Percentiles rank a stretch among this genome's conserved stretches.
Evolutionary conservation across 2,888 invertebrate species (phyloP).

Genomic region (Euphydryas editha): DNA sequence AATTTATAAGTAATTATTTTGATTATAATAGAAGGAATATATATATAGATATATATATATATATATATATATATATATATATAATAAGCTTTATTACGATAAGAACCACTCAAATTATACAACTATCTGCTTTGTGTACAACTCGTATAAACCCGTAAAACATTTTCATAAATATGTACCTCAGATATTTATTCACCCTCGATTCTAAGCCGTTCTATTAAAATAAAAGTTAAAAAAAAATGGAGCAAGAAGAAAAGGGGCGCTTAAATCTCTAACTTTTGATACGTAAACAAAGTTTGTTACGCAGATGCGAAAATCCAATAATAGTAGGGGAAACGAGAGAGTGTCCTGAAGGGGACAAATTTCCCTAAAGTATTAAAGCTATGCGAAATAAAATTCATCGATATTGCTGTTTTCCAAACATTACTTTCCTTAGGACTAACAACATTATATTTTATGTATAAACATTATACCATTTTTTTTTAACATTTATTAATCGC

Average conservation of each 20-base stretch:
- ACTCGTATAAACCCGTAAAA: too few relatives aligned
- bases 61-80: too few relatives aligned
- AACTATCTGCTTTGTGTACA: neutral
- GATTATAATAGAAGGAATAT: too few relatives aligned
- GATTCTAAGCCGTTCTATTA: neutral
- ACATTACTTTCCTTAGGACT: slow-evolving; percentile 48
- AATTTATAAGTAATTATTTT: too few relatives aligned
- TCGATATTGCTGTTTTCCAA: slow-evolving; percentile 68
- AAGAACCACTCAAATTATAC: neutral
- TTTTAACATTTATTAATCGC: slow-evolving; percentile 1
- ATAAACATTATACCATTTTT: slow-evolving; percentile 20
- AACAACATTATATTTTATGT: slow-evolving; percentile 42
- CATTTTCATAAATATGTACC: neutral
- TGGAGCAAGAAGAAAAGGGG: slow-evolving; percentile 26
- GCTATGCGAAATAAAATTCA: slow-evolving; percentile 77
- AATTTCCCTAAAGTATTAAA: slow-evolving; percentile 75
- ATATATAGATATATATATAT: too few relatives aligned
- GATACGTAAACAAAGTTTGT: slow-evolving; percentile 73
- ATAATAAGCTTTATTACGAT: too few relatives aligned
- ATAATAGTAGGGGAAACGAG: slow-evolving; percentile 71
- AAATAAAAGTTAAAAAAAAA: slow-evolving; percentile 28
- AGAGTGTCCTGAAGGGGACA: slow-evolving; percentile 66
- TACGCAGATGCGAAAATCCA: slow-evolving; percentile 76
- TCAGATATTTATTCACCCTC: slow-evolving; percentile 14
- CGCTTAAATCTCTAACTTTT: slow-evolving; percentile 67